Evolutionary conservation across 2,113 vertebrate species (phyloP).

Genomic region (Symphodus melops): DNA sequence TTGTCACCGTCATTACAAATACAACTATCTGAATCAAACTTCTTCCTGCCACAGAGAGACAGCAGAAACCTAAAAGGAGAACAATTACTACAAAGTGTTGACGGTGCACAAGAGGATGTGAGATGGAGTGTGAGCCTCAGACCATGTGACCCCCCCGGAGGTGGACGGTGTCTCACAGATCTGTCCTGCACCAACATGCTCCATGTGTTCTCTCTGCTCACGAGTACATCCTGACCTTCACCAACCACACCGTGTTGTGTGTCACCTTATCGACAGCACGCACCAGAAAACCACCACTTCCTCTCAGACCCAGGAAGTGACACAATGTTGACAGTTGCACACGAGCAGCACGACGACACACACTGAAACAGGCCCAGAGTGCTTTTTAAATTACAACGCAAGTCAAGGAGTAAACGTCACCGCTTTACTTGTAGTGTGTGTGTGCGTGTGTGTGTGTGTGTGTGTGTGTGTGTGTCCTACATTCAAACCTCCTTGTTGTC

Average conservation of each 20-base stretch:
- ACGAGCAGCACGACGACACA: background rate
- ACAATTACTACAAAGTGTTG: background rate
- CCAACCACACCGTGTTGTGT: conserved; percentile 3
- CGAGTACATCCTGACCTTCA: background rate
- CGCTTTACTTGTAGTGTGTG: background rate
- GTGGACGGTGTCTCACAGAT: no score
- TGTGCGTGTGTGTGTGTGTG: conserved; percentile 4
- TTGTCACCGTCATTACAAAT: background rate
- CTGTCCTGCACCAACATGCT: background rate
- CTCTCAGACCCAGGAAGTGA: conserved; percentile 68
- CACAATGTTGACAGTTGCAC: conserved; percentile 37
- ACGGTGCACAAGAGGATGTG: conserved; percentile 25
- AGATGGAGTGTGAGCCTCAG: background rate
- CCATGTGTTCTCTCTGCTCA: background rate
- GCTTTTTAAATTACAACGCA: no score
- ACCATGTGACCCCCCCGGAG: background rate
- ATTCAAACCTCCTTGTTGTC: background rate
- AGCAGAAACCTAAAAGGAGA: conserved; percentile 37
- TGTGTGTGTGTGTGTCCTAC: background rate
- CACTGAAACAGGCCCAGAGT: background rate
- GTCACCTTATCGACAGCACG: conserved; percentile 11
- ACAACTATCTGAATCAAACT: conserved; percentile 5
- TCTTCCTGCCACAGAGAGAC: conserved; percentile 49
- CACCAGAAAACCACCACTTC: conserved; percentile 63
- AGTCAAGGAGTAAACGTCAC: background rate